Conservation (phyloP, 2,113 vertebrate genomes). For the Dromiciops gliroides region DNA sequence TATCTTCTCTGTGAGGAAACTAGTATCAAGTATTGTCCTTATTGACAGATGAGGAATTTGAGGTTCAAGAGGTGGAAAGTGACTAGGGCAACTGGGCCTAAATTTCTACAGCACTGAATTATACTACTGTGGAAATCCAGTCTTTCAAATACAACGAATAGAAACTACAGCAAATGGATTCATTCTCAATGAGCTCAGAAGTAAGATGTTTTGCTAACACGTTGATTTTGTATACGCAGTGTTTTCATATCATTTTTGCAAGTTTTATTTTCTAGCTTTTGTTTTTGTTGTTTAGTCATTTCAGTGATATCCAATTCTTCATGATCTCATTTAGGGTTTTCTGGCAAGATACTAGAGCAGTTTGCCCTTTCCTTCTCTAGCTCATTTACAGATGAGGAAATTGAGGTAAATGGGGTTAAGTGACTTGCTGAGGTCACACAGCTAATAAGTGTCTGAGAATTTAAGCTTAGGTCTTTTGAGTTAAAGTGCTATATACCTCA, state of each 20-base stretch:
- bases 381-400: no score
- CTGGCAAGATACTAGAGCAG: no score
- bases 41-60: not conserved
- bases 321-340: no score
- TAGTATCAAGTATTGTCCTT: not conserved
- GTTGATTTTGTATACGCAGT: not conserved
- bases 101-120: not conserved
- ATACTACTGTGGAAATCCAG: not conserved
- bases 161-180: not conserved
- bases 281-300: no score
- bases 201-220: not conserved
- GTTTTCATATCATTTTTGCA: not conserved
- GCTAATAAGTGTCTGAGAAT: no score
- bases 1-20: not conserved
- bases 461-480: not conserved
- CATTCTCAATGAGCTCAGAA: not conserved
- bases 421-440: no score
- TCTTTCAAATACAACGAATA: not conserved
- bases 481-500: not conserved
- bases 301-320: no score
- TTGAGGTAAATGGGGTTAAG: no score
- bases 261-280: not conserved
- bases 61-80: not conserved
- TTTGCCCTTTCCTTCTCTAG: no score
- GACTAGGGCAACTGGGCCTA: not conserved